Evolutionary conservation across 2,113 vertebrate genomes (phyloP), one percentile per base, ranked within the genome.

Genomic region (Indicator maculatus): DNA sequence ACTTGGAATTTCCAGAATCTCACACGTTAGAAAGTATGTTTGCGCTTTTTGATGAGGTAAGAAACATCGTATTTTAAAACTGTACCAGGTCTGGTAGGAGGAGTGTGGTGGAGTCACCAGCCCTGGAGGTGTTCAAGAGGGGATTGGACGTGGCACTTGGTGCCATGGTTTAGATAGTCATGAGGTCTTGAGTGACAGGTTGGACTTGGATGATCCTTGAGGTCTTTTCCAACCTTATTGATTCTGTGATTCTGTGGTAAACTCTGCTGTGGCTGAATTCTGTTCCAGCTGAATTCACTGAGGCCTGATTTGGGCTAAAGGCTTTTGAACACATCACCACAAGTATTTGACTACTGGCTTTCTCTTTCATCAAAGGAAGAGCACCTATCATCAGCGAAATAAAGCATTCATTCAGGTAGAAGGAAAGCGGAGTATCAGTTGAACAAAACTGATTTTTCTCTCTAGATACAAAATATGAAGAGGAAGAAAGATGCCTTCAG

Each of bases 31-130:
- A 96, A 88, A 98, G 98, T 91, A 98, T 99, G 98, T 99, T 99
- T 82, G 93, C 98, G 2, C 98, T 99, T 89, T 99, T 99, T 88
- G 98, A 99, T 10, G 99, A 99, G 98, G 99, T 99, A 95, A 96
- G 97, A 55, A 71, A 55, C 23, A 33, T 4, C 7, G 26, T 30
- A 4, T 71, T 60, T 30, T 15, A 71, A 39, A 86, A 17, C 3
- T 31, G 4, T 56, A 33, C 16, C 59, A 0, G 6, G 83, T 70
- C 3, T 41, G 6, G 6, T 36, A 36, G 36, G 36, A 36, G 36
- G 36, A 36, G 36, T 36, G 36, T 36, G 36, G 36, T 36, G 36
- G 36, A 36, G 36, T 36, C 36, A 36, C 36, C 36, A 36, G 7
- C 36, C 36, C 36, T 36, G 36, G 36, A 36, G 36, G 36, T 36